phyloP scores from a whole-genome alignment of 2,113 vertebrate species.

The Varanus komodoensis region DNA sequence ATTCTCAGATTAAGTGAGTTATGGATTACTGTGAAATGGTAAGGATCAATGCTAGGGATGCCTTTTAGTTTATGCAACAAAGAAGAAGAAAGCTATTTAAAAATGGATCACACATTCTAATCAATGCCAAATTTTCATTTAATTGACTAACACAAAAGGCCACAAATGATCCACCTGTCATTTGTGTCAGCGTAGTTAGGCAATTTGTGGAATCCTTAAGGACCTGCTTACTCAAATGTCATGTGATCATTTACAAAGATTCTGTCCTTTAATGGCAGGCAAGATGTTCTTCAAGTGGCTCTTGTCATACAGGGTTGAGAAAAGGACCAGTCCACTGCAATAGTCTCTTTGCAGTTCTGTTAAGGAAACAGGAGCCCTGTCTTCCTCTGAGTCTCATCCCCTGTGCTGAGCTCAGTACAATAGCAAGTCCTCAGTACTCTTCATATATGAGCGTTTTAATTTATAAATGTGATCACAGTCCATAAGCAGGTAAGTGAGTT shows the following conservation, averaged over 20 bases:
- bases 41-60: neutral
- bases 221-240: neutral
- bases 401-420: conserved; percentile 25
- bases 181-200: neutral
- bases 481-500: conserved; percentile 62
- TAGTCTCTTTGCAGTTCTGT: neutral
- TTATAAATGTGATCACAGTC: conserved; percentile 59
- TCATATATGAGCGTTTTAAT: conserved; percentile 47
- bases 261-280: neutral
- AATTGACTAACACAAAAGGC: neutral
- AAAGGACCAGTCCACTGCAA: neutral
- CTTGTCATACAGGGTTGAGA: neutral
- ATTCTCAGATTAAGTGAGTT: neutral
- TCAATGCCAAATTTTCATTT: neutral
- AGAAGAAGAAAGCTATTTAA: neutral
- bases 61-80: neutral
- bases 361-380: neutral
- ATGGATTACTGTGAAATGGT: neutral
- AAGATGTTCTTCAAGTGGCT: neutral
- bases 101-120: neutral
- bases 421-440: conserved; percentile 1
- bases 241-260: neutral
- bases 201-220: neutral
- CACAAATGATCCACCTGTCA: neutral
- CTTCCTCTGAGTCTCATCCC: neutral